Percentiles rank a stretch among this genome's conserved stretches.
Conservation (phyloP, 2,113 vertebrate species). For the Puma concolor region DNA sequence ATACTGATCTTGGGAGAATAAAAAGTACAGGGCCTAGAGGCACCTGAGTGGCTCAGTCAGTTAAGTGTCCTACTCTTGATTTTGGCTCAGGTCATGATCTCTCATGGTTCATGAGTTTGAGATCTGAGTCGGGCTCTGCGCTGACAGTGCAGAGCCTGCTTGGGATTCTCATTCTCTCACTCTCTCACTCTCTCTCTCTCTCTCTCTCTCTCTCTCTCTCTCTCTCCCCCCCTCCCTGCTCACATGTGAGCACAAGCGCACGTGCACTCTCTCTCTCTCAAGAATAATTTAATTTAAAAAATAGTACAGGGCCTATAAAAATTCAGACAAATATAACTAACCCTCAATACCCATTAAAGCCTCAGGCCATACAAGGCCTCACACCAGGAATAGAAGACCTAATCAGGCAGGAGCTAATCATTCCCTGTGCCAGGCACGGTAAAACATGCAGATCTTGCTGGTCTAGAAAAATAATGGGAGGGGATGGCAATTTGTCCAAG, state of each 20-base stretch:
- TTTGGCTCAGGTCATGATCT: too few species aligned
- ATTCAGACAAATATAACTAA: background rate
- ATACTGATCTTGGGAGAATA: background rate
- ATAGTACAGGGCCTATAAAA: background rate
- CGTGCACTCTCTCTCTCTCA: too few species aligned
- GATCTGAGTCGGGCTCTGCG: too few species aligned
- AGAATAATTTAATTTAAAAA: background rate
- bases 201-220: too few species aligned
- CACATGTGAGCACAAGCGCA: too few species aligned
- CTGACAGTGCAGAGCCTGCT: too few species aligned
- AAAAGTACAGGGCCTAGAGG: background rate
- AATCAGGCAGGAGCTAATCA: background rate
- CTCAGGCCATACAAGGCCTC: background rate
- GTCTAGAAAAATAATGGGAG: background rate
- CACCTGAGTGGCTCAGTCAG: too few species aligned
- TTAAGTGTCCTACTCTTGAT: too few species aligned
- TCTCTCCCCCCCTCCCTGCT: too few species aligned
- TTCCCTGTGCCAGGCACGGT: background rate
- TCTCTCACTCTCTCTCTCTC: too few species aligned
- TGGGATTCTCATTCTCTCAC: too few species aligned
- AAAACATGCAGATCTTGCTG: background rate
- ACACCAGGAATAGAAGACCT: background rate
- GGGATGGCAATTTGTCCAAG: background rate
- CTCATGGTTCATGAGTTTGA: too few species aligned
- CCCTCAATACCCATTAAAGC: background rate